A percentile compares a stretch with the other conserved stretches of the same genome.
phyloP scores from a whole-genome alignment of 2,888 invertebrate genomes.

The Drosophila percnosoma region DNA sequence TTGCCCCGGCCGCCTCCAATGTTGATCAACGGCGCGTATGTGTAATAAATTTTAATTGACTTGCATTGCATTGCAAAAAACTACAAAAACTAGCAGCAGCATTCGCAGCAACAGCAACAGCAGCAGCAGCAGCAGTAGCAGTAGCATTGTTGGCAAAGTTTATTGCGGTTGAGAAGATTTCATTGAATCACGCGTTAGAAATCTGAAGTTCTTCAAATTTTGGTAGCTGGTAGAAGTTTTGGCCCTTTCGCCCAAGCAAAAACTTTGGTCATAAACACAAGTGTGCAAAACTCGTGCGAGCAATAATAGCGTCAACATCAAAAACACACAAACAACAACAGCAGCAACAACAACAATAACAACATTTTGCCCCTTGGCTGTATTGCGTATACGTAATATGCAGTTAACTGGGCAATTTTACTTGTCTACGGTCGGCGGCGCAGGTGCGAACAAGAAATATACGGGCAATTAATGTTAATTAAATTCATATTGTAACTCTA shows the following conservation, averaged over 20 bases:
- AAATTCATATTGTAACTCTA: constrained; percentile 75
- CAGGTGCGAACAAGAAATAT: constrained; percentile 73
- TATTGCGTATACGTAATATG: constrained; percentile 69
- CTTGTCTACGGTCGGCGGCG: constrained; percentile 41
- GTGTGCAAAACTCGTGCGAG: constrained; percentile 51
- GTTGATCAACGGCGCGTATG: constrained; percentile 62
- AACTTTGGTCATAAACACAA: constrained; percentile 71
- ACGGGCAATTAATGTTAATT: constrained; percentile 80
- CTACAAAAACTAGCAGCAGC: constrained; percentile 11
- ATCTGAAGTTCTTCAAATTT: constrained; percentile 53
- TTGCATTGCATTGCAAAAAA: constrained; percentile 65
- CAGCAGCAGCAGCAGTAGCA: constrained; percentile 8
- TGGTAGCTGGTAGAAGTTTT: constrained; percentile 32
- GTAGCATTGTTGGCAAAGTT: constrained; percentile 49
- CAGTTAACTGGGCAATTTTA: constrained; percentile 75
- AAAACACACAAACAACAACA: constrained; percentile 14
- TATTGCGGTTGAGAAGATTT: constrained; percentile 51
- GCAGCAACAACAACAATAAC: constrained; percentile 18
- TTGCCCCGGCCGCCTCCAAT: neutral
- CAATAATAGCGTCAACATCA: constrained; percentile 31
- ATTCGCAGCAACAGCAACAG: constrained; percentile 1
- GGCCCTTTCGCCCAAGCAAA: constrained; percentile 36
- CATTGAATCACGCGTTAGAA: constrained; percentile 57
- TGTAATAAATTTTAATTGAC: constrained; percentile 79
- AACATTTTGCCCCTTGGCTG: constrained; percentile 38